phyloP scores from a whole-genome alignment of 2,797 vertebrate genomes.

The Peromyscus nudipes region DNA sequence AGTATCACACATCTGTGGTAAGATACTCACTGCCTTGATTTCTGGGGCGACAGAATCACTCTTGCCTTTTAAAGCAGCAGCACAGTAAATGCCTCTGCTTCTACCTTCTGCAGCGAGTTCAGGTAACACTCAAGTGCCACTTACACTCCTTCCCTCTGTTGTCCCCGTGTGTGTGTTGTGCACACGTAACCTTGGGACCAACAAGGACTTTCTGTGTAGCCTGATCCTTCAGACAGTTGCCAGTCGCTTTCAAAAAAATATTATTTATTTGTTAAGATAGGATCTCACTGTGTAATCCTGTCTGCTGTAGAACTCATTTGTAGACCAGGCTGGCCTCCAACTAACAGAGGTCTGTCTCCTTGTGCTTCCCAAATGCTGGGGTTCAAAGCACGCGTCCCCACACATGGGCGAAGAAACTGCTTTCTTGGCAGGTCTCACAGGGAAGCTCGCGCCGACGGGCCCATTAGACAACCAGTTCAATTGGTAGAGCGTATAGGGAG shows the following conservation, averaged over 20 bases:
- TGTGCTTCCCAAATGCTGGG: background rate
- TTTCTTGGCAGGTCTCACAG: background rate
- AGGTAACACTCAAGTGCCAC: constrained; percentile 60
- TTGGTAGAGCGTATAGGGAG: background rate
- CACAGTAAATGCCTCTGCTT: background rate
- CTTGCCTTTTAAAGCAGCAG: constrained; percentile 29
- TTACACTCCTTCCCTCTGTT: constrained; percentile 63
- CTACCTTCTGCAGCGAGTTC: constrained; percentile 8
- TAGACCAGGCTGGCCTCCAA: background rate
- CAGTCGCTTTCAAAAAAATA: background rate
- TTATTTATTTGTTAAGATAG: background rate
- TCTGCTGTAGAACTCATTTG: background rate
- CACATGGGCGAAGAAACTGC: constrained; percentile 20
- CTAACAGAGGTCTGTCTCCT: background rate
- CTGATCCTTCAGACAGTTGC: background rate
- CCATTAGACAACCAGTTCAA: constrained; percentile 42
- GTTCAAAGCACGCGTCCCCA: background rate
- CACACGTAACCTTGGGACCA: background rate
- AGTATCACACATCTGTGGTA: background rate
- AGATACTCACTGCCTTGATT: background rate
- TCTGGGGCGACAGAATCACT: background rate
- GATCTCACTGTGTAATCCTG: background rate
- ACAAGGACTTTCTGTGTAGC: background rate
- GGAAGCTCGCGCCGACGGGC: background rate
- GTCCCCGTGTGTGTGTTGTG: background rate